Evolutionary conservation across 2,113 vertebrate genomes (phyloP).

Genomic region (Coreoperca whiteheadi): DNA sequence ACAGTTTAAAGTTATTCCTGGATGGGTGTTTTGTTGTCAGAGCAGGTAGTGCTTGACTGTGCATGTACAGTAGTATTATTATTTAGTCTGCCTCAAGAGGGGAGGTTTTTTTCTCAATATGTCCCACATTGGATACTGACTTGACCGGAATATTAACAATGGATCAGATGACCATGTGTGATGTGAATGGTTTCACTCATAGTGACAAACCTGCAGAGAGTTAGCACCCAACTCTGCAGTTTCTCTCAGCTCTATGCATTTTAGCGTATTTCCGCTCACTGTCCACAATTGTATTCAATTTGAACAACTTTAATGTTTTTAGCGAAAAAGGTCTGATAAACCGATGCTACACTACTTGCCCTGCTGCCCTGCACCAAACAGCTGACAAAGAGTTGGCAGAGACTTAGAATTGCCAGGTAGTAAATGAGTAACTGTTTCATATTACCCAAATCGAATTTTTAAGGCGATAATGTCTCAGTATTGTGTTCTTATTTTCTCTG

Average conservation of each 20-base stretch:
- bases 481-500: background rate
- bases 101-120: background rate
- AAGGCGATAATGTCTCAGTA: too few relatives aligned
- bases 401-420: background rate
- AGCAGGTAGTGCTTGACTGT: constrained; percentile 56
- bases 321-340: background rate
- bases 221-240: background rate
- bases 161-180: background rate
- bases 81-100: constrained; percentile 14
- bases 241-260: background rate
- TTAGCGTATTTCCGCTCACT: background rate
- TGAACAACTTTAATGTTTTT: background rate
- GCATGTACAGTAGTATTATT: constrained; percentile 14
- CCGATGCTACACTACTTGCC: background rate
- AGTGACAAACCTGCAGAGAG: background rate
- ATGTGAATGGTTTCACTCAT: background rate
- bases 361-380: background rate
- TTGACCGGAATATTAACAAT: background rate
- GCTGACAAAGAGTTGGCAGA: background rate
- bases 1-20: constrained; percentile 53
- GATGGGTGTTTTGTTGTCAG: constrained; percentile 43
- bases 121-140: background rate
- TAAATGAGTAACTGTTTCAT: background rate
- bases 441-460: background rate
- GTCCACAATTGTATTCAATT: background rate